phyloP scores from a whole-genome alignment of 2,113 vertebrate genomes.

The Sigmodon hispidus region DNA sequence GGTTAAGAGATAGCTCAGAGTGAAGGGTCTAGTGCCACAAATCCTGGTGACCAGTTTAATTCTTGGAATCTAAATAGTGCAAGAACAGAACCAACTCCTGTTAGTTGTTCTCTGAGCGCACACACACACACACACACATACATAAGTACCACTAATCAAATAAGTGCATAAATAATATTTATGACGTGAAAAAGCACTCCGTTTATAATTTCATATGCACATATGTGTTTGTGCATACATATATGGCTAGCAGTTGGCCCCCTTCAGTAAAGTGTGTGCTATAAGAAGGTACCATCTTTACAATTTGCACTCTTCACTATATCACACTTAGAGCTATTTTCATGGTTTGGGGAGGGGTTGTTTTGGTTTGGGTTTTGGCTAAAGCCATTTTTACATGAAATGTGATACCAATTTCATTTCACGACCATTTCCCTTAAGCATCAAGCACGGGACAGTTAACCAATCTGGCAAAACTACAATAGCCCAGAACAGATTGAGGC shows the following conservation, averaged over 20 bases:
- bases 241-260: background rate
- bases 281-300: background rate
- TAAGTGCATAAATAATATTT: background rate
- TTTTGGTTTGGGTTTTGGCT: background rate
- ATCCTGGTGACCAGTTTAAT: background rate
- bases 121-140: background rate
- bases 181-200: background rate
- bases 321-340: background rate
- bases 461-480: background rate
- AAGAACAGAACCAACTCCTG: background rate
- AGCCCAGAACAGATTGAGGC: background rate
- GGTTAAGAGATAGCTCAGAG: background rate
- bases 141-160: background rate
- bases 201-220: background rate
- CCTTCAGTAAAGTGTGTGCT: background rate
- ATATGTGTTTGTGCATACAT: background rate
- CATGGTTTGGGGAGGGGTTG: no score
- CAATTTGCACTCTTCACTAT: background rate
- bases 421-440: slow-evolving; percentile 10
- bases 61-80: background rate
- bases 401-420: background rate
- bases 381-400: slow-evolving; percentile 36
- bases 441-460: background rate
- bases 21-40: background rate
- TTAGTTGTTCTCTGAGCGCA: background rate